Percentiles rank a stretch among this genome's conserved stretches.
phyloP scores from a whole-genome alignment of 2,113 vertebrate species.

The Tachysurus fulvidraco region DNA sequence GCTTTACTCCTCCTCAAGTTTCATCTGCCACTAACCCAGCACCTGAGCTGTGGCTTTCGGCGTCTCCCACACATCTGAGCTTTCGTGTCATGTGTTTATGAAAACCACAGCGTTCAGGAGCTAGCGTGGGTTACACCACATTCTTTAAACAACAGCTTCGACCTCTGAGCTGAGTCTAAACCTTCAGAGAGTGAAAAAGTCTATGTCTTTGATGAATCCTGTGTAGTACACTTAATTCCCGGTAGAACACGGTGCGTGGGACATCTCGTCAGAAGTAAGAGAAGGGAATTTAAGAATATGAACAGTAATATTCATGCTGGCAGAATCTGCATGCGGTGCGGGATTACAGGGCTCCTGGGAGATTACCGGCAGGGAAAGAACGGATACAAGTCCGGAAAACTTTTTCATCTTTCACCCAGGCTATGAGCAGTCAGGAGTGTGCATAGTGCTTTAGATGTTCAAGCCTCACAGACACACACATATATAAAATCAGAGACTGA shows the following conservation, averaged over 20 bases:
- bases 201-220: constrained; percentile 77
- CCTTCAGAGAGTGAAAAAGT: constrained; percentile 53
- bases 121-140: constrained; percentile 67
- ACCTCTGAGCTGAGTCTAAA: constrained; percentile 74
- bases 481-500: neutral
- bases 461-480: constrained; percentile 8
- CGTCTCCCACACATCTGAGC: constrained; percentile 57
- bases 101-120: constrained; percentile 66
- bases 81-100: constrained; percentile 74
- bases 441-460: constrained; percentile 40
- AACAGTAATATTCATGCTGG: constrained; percentile 84
- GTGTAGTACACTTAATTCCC: constrained; percentile 80
- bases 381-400: constrained; percentile 75
- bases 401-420: constrained; percentile 71
- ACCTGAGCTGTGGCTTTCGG: constrained; percentile 24
- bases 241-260: constrained; percentile 70
- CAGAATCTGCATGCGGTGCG: constrained; percentile 77
- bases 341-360: constrained; percentile 85
- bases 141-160: constrained; percentile 72
- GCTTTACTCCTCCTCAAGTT: constrained; percentile 72
- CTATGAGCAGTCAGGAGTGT: constrained; percentile 52
- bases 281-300: constrained; percentile 84
- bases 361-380: constrained; percentile 81
- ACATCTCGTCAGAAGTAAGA: constrained; percentile 73
- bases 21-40: constrained; percentile 69